Base-by-base conservation (phyloP, 2,797 vertebrate species). In the Sebastes trivittatus region DNA sequence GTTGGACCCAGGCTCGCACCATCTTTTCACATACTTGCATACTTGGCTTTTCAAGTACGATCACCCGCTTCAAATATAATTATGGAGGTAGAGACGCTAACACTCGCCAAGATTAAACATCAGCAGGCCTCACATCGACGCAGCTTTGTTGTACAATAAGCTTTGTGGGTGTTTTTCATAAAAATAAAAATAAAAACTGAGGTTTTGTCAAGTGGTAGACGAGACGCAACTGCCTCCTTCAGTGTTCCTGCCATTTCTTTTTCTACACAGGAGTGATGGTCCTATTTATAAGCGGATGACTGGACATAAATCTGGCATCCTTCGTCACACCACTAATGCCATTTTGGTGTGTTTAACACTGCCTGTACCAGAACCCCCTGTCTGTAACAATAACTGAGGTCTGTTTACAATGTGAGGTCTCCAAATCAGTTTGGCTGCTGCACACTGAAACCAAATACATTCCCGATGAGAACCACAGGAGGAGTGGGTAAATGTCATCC, bases 371-470 rank as follows among this genome's bases (percentile, higher is more conserved):
- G 89, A 91, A 93, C 74, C 88, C 93, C 92, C 92, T 93, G 88
- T 93, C 84, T 92, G 90, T 94, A 93, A 82, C 85, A 90, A 91
- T 92, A 94, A 92, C 88, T 90, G 91, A 93, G 93, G 94, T 95
- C 93, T 95, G 95, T 94, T 94, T 94, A 96, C 95, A 96, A 94
- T 93, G 93, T 93, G 91, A 94, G 90, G 92, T 95, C 94, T 95
- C 89, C 69, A 81, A 95, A 95, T 94, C 94, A 92, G 93, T 94
- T 91, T 95, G 93, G 94, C 94, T 95, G 93, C 94, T 95, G 94
- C 94, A 93, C 92, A 96, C 93, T 94, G 90, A 93, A 94, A 96
- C 94, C 95, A 95, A 96, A 95, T 94, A 94, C 94, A 96, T 94
- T 95, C 95, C 94, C 92, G 90, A 94, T 91, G 90, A 94, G 81